Evolutionary conservation across 2,888 invertebrate species (phyloP), one percentile per base, ranked within the genome.

Genomic region (Aelia acuminata): DNA sequence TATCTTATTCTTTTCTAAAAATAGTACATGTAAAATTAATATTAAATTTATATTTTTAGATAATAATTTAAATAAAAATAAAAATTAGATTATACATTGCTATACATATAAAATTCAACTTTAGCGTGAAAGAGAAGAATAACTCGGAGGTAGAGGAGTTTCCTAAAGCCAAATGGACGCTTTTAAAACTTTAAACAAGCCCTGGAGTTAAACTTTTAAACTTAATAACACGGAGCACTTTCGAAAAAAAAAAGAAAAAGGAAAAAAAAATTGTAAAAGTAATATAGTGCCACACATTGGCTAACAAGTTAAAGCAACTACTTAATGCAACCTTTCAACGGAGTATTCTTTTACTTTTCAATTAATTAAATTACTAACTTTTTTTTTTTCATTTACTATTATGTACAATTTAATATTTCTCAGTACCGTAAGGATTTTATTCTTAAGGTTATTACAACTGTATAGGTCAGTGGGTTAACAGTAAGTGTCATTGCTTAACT

Each of bases 111-210:
- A n/a, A 22, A 7, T 53, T 22, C 7, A 22, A 53, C 53, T 57
- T 57, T 15, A 26, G 2, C 15, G 15, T 5, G 26, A 15, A 15
- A 26, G 57, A 5, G 35, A 35, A 18, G 35, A 70, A 70, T 70
- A 70, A 70, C 35, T 70, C 31, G 63, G n/a, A 35, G 63, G 8
- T 20, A 8, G 31, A 35, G 63, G 63, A 70, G 7, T 70, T 31
- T 70, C 26, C 63, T 18, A 70, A 70, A 70, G 63, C 63, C 35
- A 70, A 70, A 70, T 70, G 63, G 63, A 70, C 18, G 63, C 63
- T 70, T 70, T 70, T 70, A 70, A 70, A 70, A 70, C 22, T 70
- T 70, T 70, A 70, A 70, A 70, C 63, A 70, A 70, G 63, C 63
- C 18, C 35, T 5, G 63, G 20, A 35, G 63, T 35, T 35, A 35